These are phyloP conservation scores for Phyllopteryx taeniolatus DNA, from an alignment of 2,113 vertebrate genomes.

Conservation along the genomic window DNA sequence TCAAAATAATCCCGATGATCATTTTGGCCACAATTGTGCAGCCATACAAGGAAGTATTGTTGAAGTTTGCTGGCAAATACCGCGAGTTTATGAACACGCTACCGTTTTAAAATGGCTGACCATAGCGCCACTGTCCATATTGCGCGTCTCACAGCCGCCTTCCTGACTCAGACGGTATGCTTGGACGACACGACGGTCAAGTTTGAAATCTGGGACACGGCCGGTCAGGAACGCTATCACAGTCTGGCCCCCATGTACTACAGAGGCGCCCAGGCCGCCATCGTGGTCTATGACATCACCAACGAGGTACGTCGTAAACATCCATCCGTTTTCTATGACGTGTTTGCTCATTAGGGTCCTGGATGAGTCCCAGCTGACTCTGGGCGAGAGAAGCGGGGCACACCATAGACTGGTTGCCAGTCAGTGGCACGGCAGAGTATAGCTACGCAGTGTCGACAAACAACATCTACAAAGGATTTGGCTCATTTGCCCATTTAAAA, in stretches of 20 bases:
- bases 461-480: not conserved
- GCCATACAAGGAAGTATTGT: too few relatives aligned
- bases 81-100: too few relatives aligned
- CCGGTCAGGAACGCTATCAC: slow-evolving; percentile 98
- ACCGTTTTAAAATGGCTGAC: not conserved
- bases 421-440: too few relatives aligned
- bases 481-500: not conserved
- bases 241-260: slow-evolving; percentile 99
- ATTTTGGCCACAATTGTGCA: too few relatives aligned
- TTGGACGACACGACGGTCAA: slow-evolving; percentile 98
- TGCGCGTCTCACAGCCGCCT: slow-evolving; percentile 82
- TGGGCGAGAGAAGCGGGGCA: too few relatives aligned
- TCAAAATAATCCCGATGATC: too few relatives aligned
- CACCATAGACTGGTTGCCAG: too few relatives aligned
- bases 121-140: not conserved
- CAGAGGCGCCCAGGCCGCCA: slow-evolving; percentile 97
- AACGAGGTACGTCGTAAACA: slow-evolving; percentile 80
- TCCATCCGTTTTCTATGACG: not conserved
- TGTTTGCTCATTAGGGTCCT: not conserved
- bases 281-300: slow-evolving; percentile 98
- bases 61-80: too few relatives aligned
- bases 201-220: slow-evolving; percentile 99
- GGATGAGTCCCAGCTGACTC: not conserved
- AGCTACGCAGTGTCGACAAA: too few relatives aligned
- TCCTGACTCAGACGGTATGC: slow-evolving; percentile 98